These are phyloP conservation scores for Spilogale gracilis DNA, from an alignment of 2,113 vertebrate genomes.

Conservation along the genomic window DNA sequence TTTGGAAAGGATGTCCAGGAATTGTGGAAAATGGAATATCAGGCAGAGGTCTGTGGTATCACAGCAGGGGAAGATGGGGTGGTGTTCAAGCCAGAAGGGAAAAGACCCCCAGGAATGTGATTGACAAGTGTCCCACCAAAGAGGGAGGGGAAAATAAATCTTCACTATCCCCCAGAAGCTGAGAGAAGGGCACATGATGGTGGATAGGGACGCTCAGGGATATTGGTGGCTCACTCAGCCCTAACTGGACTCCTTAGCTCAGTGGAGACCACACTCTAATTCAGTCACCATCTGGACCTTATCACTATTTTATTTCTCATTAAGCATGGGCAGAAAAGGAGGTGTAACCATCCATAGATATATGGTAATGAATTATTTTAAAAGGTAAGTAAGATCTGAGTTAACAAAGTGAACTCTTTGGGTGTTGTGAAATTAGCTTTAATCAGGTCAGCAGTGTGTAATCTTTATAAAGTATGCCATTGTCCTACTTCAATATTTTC, in stretches of 20 bases:
- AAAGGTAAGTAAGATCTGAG: neutral
- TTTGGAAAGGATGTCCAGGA: neutral
- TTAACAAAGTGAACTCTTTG: neutral
- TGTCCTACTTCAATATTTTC: neutral
- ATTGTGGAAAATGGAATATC: neutral
- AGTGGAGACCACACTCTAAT: neutral
- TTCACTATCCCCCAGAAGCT: neutral
- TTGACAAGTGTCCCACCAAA: neutral
- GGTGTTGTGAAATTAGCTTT: neutral
- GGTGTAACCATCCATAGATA: neutral
- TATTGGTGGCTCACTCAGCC: no score
- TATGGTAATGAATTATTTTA: neutral
- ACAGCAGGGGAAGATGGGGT: neutral
- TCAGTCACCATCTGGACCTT: neutral
- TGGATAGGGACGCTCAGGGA: neutral
- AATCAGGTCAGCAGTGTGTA: neutral
- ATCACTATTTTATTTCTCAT: neutral
- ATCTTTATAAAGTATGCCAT: neutral
- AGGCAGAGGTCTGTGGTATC: neutral
- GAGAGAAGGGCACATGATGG: neutral
- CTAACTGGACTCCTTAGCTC: neutral
- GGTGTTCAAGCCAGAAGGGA: neutral
- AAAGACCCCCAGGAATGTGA: neutral
- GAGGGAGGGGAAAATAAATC: neutral
- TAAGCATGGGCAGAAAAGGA: neutral